phyloP scores from a whole-genome alignment of 2,888 invertebrate species.

The Lysandra bellargus region DNA sequence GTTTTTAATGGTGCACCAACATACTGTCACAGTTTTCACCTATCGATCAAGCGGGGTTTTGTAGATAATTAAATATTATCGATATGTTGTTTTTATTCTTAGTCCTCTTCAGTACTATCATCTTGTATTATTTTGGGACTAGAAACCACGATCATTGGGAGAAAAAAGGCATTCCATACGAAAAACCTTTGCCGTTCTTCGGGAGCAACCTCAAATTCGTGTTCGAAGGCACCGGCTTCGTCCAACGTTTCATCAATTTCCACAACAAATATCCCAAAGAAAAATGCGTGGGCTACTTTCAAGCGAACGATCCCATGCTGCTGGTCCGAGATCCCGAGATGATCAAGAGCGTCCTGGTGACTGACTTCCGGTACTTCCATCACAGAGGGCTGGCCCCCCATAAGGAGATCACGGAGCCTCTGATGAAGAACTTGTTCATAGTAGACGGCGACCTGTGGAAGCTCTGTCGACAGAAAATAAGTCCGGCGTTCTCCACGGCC shows the following conservation, averaged over 20 bases:
- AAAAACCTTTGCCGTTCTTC: constrained; percentile 53
- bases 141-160: constrained; percentile 50
- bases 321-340: constrained; percentile 59
- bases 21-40: not conserved
- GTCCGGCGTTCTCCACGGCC: constrained; percentile 61
- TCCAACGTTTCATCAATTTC: constrained; percentile 47
- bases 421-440: constrained; percentile 55
- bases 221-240: constrained; percentile 48
- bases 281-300: constrained; percentile 60
- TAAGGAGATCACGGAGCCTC: constrained; percentile 44
- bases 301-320: constrained; percentile 56
- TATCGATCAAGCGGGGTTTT: not conserved
- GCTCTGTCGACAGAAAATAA: constrained; percentile 57
- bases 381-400: constrained; percentile 37
- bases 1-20: not conserved
- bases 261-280: constrained; percentile 43
- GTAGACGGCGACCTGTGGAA: constrained; percentile 64
- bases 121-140: constrained; percentile 35
- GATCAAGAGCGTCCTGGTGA: constrained; percentile 51
- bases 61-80: not conserved
- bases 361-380: constrained; percentile 56
- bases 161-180: constrained; percentile 54
- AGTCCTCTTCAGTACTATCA: not conserved
- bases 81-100: not conserved
- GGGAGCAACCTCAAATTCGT: constrained; percentile 53